Conservation (phyloP, 2,113 vertebrate genomes). For the Aegithalos caudatus region DNA sequence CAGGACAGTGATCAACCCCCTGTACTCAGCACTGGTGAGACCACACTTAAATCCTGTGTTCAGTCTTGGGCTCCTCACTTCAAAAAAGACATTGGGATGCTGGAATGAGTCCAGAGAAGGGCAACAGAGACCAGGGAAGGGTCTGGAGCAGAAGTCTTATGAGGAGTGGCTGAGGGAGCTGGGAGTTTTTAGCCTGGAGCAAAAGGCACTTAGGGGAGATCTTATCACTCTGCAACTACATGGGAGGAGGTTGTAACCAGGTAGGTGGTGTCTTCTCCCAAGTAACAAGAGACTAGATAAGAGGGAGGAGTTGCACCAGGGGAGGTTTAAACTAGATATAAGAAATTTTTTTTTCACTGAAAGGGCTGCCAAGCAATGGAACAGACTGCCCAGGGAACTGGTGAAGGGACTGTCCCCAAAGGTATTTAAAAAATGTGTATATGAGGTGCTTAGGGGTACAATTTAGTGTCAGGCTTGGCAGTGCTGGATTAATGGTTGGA, state of each 20-base stretch:
- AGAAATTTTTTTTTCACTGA: background rate
- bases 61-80: background rate
- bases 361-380: background rate
- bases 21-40: background rate
- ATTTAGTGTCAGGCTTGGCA: background rate
- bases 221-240: rapidly evolving
- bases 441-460: background rate
- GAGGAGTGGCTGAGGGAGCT: background rate
- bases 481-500: background rate
- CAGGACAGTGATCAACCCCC: too few species aligned
- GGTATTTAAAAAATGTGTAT: background rate
- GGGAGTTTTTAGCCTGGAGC: background rate
- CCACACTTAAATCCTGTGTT: background rate
- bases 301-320: background rate
- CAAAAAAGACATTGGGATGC: background rate
- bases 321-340: background rate
- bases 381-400: background rate
- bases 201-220: background rate
- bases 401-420: background rate
- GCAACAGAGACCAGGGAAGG: rapidly evolving
- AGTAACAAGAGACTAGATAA: background rate
- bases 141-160: background rate
- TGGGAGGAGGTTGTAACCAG: background rate
- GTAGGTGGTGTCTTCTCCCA: background rate
- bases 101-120: background rate